A percentile compares a stretch with the other conserved stretches of the same genome.
These are phyloP conservation scores for Melitaea athalia DNA, from an alignment of 2,888 invertebrate genomes.

Conservation along the genomic window DNA sequence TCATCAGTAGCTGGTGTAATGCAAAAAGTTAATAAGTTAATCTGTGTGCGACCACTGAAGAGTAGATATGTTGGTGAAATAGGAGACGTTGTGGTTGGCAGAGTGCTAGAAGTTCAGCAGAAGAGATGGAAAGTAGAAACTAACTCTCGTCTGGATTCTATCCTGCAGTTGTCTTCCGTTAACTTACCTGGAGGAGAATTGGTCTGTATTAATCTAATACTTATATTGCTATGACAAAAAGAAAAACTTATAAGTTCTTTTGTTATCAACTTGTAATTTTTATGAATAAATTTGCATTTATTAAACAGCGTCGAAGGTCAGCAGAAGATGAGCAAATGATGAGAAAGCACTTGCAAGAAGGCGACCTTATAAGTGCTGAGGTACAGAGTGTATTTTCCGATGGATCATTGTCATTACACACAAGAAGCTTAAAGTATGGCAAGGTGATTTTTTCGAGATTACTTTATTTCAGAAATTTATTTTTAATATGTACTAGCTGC, in stretches of 20 bases:
- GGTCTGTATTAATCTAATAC: conserved; percentile 72
- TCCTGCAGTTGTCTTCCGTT: conserved; percentile 94
- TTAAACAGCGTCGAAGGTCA: conserved; percentile 88
- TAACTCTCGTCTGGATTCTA: conserved; percentile 93
- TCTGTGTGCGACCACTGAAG: conserved; percentile 95
- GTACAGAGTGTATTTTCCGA: conserved; percentile 96
- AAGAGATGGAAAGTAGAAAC: conserved; percentile 97
- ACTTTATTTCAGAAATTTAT: background rate
- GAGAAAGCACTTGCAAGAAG: conserved; percentile 96
- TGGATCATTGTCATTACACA: conserved; percentile 95
- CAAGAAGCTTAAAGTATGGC: conserved; percentile 97
- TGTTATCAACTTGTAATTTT: background rate
- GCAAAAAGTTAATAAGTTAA: conserved; percentile 96
- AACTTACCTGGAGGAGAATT: conserved; percentile 99
- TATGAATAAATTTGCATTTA: background rate
- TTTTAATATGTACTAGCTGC: background rate
- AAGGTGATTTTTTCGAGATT: conserved; percentile 82
- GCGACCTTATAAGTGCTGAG: conserved; percentile 98
- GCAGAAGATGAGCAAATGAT: conserved; percentile 99
- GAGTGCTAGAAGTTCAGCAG: conserved; percentile 96
- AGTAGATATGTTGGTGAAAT: conserved; percentile 96
- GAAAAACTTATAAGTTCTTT: background rate
- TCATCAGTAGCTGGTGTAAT: conserved; percentile 97
- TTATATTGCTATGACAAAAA: background rate
- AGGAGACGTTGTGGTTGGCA: conserved; percentile 97